These are phyloP conservation scores for Ips typographus DNA, from an alignment of 1,140 invertebrate species.

Conservation along the genomic window DNA sequence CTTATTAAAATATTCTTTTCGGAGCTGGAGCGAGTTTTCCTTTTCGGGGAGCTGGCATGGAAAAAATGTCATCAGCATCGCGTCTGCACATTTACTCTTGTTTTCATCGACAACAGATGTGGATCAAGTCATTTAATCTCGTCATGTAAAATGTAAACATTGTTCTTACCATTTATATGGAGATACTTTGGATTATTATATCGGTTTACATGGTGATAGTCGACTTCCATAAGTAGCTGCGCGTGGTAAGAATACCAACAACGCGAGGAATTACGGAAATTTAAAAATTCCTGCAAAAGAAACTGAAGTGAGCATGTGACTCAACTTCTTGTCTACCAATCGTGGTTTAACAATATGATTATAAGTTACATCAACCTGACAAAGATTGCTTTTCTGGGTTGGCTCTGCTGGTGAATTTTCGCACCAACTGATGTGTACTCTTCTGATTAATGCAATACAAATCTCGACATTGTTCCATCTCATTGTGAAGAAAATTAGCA, in stretches of 20 bases:
- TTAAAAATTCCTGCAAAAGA: neutral
- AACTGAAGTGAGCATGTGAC: no score
- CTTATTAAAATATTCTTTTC: constrained; percentile 27
- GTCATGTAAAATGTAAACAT: constrained; percentile 17
- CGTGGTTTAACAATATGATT: no score
- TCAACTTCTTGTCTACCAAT: no score
- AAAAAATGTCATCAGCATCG: constrained; percentile 8
- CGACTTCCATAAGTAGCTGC: no score
- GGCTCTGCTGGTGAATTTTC: no score
- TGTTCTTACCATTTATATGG: neutral
- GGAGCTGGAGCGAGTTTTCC: constrained; percentile 1
- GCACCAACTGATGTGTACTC: no score
- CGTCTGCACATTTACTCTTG: constrained; percentile 15
- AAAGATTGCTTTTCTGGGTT: no score
- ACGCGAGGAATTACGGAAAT: neutral
- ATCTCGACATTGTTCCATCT: neutral
- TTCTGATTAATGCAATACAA: constrained; percentile 10
- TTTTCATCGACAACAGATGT: constrained; percentile 14
- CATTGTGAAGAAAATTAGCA: constrained; percentile 13
- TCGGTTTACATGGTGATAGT: no score
- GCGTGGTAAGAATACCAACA: no score
- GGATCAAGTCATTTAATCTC: constrained; percentile 15
- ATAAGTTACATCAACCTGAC: no score
- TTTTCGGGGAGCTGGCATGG: constrained; percentile 4
- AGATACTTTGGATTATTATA: no score